phyloP scores from a whole-genome alignment of 2,888 invertebrate species.

The Euplexia lucipara region DNA sequence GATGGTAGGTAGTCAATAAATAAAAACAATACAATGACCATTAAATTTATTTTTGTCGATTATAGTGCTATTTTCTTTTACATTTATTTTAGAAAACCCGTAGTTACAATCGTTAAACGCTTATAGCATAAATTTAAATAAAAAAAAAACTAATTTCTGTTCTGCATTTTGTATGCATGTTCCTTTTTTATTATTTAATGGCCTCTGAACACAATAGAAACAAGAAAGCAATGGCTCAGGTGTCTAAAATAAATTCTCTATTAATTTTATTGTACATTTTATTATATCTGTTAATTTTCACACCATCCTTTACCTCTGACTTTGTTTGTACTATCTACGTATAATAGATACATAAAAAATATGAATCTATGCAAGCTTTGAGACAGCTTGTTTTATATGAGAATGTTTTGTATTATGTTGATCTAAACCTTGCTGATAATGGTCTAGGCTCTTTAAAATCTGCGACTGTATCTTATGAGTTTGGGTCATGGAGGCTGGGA shows the following conservation, averaged over 20 bases:
- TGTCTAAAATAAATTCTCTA: conserved; percentile 9
- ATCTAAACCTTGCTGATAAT: too few species aligned
- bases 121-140: conserved; percentile 30
- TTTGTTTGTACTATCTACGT: conserved; percentile 2
- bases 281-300: conserved; percentile 20
- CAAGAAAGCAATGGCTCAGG: conserved; percentile 31
- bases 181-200: conserved; percentile 45
- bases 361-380: too few species aligned
- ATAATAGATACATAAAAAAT: too few species aligned
- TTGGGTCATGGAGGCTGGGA: too few species aligned
- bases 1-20: not conserved
- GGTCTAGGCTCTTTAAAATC: not conserved
- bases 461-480: too few species aligned
- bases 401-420: too few species aligned
- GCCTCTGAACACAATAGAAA: conserved; percentile 26
- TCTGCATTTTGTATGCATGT: conserved; percentile 30
- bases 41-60: conserved; percentile 39
- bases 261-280: conserved; percentile 6
- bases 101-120: conserved; percentile 27
- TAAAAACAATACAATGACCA: not conserved
- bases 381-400: too few species aligned
- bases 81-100: conserved; percentile 31
- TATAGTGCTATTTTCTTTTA: conserved; percentile 28
- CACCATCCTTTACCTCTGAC: not conserved
- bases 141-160: conserved; percentile 5